phyloP scores from a whole-genome alignment of 30 jellyfish, hydroid and myxozoan genomes.

The Hydractinia symbiolongicarpus region DNA sequence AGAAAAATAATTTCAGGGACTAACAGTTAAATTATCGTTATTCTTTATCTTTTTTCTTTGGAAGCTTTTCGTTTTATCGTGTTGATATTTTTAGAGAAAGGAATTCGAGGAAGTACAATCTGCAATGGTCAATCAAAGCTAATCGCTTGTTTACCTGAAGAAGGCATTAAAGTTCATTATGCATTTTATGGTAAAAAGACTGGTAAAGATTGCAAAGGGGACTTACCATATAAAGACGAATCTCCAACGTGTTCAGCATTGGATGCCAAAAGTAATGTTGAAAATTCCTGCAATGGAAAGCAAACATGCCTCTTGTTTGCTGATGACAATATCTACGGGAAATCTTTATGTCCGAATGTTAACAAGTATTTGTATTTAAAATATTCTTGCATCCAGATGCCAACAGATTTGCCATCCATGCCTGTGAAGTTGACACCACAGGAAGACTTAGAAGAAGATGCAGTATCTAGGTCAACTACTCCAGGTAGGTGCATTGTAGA shows the following conservation, averaged over 20 bases:
- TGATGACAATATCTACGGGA: slow-evolving; percentile 80
- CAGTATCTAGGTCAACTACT: slow-evolving; percentile 73
- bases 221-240: slow-evolving; percentile 72
- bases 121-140: slow-evolving; percentile 89
- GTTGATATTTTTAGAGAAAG: slow-evolving; percentile 29
- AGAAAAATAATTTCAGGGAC: too few species aligned
- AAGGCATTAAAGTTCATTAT: slow-evolving; percentile 54
- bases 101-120: slow-evolving; percentile 52
- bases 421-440: slow-evolving; percentile 66
- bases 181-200: slow-evolving; percentile 94
- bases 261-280: slow-evolving; percentile 85
- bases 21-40: too few species aligned
- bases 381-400: slow-evolving; percentile 64
- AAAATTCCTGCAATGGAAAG: slow-evolving; percentile 73
- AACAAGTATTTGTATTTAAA: slow-evolving; percentile 72
- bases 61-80: too few species aligned
- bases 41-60: too few species aligned
- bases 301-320: slow-evolving; percentile 80
- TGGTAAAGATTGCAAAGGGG: slow-evolving; percentile 91
- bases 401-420: slow-evolving; percentile 40
- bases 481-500: not conserved
- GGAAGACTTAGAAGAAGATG: slow-evolving; percentile 84
- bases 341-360: slow-evolving; percentile 83
- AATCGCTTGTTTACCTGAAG: slow-evolving; percentile 67
- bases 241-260: slow-evolving; percentile 97